Evolutionary conservation across 2,113 vertebrate species (phyloP).

Genomic region (Chamaea fasciata): DNA sequence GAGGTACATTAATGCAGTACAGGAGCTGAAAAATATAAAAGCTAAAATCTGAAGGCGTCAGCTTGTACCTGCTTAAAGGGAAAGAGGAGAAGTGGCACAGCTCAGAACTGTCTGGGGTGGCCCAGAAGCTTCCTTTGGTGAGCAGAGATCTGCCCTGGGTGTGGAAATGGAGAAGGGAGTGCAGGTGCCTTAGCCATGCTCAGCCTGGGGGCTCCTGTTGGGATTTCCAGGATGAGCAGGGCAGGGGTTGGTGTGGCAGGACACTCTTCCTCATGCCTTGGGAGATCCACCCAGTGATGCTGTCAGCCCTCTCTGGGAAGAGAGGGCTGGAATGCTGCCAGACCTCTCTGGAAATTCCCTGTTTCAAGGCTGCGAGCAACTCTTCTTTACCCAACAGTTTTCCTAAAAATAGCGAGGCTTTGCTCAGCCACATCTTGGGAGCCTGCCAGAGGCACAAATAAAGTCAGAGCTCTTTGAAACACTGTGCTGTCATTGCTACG

Average conservation of each 20-base stretch:
- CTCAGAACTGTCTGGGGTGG: neutral
- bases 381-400: neutral
- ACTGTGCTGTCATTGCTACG: neutral
- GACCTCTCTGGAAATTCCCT: neutral
- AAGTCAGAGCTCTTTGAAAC: neutral
- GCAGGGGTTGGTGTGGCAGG: neutral
- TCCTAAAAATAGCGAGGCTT: neutral
- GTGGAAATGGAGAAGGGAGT: neutral
- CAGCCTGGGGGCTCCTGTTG: rapidly evolving
- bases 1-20: neutral
- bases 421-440: neutral
- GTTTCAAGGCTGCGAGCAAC: neutral
- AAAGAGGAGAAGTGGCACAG: neutral
- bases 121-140: neutral
- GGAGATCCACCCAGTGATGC: neutral
- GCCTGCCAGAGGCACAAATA: neutral
- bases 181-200: rapidly evolving
- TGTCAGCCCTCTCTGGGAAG: neutral
- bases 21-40: neutral
- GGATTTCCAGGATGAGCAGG: neutral
- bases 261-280: neutral
- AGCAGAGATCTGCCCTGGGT: neutral
- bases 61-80: neutral
- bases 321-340: neutral
- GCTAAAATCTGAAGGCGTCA: neutral